These are phyloP conservation scores for Spodoptera littoralis DNA, from an alignment of 2,888 invertebrate genomes.

Conservation along the genomic window DNA sequence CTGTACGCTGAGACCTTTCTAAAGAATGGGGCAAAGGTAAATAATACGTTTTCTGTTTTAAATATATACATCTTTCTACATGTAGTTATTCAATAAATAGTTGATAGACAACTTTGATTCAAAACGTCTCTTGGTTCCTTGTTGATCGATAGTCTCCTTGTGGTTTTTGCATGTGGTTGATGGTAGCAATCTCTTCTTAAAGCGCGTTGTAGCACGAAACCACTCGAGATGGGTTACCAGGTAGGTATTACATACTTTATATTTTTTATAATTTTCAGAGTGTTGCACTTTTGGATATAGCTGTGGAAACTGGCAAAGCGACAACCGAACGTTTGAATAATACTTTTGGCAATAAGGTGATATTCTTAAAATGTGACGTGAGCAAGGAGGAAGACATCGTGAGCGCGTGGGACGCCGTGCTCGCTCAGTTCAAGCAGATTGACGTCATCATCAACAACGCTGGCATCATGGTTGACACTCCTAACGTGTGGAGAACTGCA, in stretches of 20 bases:
- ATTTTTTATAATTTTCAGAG: constrained; percentile 17
- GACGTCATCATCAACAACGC: constrained; percentile 74
- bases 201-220: too few relatives aligned
- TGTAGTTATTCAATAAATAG: too few relatives aligned
- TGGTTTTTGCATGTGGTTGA: too few relatives aligned
- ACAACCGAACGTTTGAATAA: constrained; percentile 59
- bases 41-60: too few relatives aligned
- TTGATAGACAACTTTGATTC: too few relatives aligned
- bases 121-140: too few relatives aligned
- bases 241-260: too few relatives aligned
- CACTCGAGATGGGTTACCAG: too few relatives aligned
- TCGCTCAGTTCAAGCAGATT: constrained; percentile 58
- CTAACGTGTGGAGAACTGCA: constrained; percentile 64
- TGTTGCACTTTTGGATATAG: constrained; percentile 67
- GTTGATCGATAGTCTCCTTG: too few relatives aligned
- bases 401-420: constrained; percentile 61
- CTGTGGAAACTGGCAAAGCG: constrained; percentile 61
- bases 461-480: constrained; percentile 68
- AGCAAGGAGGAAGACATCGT: constrained; percentile 64
- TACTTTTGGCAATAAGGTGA: constrained; percentile 54
- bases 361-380: constrained; percentile 70
- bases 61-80: too few relatives aligned
- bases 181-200: too few relatives aligned
- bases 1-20: constrained; percentile 63
- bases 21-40: constrained; percentile 67